Percentiles rank a stretch among this genome's conserved stretches.
These are phyloP conservation scores for Mixornis gularis DNA, from an alignment of 2,113 vertebrate species.

Conservation along the genomic window DNA sequence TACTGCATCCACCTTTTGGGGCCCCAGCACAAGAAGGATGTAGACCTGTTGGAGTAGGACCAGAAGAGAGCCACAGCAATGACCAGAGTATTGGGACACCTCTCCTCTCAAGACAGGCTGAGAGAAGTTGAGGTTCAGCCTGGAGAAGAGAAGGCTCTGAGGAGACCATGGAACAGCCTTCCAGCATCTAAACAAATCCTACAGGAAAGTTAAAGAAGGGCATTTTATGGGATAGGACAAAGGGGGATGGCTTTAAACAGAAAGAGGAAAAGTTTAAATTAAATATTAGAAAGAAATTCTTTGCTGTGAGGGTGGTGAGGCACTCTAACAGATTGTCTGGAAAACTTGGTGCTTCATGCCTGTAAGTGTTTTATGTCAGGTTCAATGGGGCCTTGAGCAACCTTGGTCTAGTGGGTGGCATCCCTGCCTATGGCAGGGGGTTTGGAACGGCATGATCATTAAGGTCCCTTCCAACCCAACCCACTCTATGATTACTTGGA, in stretches of 20 bases:
- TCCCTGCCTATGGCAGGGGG: too few relatives aligned
- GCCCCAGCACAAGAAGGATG: neutral
- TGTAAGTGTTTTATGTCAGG: neutral
- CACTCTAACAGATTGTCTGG: neutral
- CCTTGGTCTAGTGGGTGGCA: neutral
- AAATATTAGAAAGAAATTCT: neutral
- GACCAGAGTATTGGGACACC: neutral
- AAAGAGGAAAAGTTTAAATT: neutral
- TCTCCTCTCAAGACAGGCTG: neutral
- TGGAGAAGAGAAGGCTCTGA: neutral
- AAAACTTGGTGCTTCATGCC: neutral
- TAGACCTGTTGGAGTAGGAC: neutral
- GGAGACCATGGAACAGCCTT: neutral
- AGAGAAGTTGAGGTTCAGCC: neutral
- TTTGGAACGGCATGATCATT: neutral
- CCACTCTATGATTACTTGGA: neutral
- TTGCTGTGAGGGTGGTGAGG: neutral
- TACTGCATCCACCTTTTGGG: neutral
- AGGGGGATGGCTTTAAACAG: neutral
- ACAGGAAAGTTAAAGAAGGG: neutral
- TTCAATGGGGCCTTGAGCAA: neutral
- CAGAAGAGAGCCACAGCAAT: neutral
- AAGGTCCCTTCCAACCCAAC: neutral
- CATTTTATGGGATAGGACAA: neutral
- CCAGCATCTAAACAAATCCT: neutral